A percentile compares a stretch with the other conserved stretches of the same genome.
Conservation (phyloP, 37 sponge, comb jelly and placozoan species). For the Aphrocallistes beatrix region DNA sequence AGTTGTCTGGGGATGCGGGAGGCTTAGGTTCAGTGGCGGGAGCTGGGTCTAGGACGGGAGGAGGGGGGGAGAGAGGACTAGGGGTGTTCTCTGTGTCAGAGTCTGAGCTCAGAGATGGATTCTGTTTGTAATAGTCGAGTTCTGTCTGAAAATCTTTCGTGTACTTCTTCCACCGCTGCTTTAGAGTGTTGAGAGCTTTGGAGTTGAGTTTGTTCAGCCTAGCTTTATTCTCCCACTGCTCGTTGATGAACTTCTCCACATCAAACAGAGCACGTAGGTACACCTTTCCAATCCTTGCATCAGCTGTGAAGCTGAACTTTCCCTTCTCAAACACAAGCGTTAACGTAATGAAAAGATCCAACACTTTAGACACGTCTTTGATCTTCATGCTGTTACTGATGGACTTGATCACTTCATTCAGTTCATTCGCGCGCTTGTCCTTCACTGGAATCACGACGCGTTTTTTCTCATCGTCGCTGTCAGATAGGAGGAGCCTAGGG, state of each 20-base stretch:
- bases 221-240: slow-evolving; percentile 47
- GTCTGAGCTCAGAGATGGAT: slow-evolving; percentile 29
- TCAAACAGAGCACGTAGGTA: neutral
- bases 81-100: neutral
- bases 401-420: slow-evolving; percentile 52
- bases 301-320: neutral
- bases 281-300: neutral
- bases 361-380: slow-evolving; percentile 78
- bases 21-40: neutral
- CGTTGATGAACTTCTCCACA: neutral
- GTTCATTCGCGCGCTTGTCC: slow-evolving; percentile 30
- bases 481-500: neutral
- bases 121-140: slow-evolving; percentile 52
- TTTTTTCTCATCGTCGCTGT: neutral
- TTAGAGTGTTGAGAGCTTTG: slow-evolving; percentile 49
- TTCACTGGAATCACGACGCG: neutral
- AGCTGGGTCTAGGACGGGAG: neutral
- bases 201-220: slow-evolving; percentile 83
- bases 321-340: neutral
- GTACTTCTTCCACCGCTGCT: slow-evolving; percentile 83
- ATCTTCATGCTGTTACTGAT: slow-evolving; percentile 86
- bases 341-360: neutral
- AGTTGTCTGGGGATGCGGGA: neutral
- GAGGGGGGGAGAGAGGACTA: neutral
- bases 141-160: slow-evolving; percentile 71